Percentiles rank a stretch among this genome's conserved stretches.
Conservation (phyloP, 2,888 invertebrate genomes). For the Prenolepis imparis region DNA sequence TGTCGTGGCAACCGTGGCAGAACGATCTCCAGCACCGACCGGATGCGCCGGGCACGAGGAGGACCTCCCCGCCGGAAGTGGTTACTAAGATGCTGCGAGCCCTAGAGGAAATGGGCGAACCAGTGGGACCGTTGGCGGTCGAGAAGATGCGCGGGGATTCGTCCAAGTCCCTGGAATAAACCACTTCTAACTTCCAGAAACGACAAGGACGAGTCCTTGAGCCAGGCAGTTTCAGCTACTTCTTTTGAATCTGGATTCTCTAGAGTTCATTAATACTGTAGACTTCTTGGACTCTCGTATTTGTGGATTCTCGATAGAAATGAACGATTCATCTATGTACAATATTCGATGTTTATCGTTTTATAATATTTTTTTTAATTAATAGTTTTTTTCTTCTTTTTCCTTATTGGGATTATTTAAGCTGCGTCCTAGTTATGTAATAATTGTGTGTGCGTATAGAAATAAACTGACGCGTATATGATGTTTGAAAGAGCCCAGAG, state of each 20-base stretch:
- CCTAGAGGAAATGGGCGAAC: constrained; percentile 77
- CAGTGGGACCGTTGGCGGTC: constrained; percentile 13
- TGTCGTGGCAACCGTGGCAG: constrained; percentile 63
- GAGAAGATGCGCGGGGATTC: constrained; percentile 21
- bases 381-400: neutral
- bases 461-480: constrained; percentile 24
- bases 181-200: neutral
- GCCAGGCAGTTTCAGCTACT: constrained; percentile 1
- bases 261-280: neutral
- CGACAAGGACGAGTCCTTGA: constrained; percentile 5
- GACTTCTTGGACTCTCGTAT: neutral
- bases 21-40: constrained; percentile 80
- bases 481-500: neutral
- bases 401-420: neutral
- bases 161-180: constrained; percentile 2
- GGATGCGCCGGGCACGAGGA: constrained; percentile 76
- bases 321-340: neutral
- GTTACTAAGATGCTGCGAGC: constrained; percentile 78
- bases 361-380: neutral
- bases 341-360: constrained; percentile 22
- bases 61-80: constrained; percentile 80
- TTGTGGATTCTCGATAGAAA: neutral
- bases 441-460: constrained; percentile 8
- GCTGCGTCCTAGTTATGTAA: neutral
- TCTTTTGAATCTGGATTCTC: neutral